Evolutionary conservation across 2,797 vertebrate species (phyloP).

Genomic region (Typhlichthys eigenmanni): DNA sequence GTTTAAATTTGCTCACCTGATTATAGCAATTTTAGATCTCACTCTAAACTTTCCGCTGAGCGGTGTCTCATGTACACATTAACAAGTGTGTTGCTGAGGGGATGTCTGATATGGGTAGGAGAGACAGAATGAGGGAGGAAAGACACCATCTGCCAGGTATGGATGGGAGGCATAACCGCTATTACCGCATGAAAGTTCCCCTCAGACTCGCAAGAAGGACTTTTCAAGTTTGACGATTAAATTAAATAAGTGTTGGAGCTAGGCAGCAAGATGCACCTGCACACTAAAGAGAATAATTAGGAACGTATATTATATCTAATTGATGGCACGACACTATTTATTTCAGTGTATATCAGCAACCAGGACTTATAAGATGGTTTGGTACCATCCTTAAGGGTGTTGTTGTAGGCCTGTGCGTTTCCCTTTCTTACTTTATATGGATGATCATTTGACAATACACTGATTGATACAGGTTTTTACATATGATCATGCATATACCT

Average conservation of each 20-base stretch:
- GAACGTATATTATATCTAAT: conserved; percentile 23
- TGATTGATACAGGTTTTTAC: too few species aligned
- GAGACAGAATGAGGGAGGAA: conserved; percentile 9
- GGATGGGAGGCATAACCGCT: conserved; percentile 49
- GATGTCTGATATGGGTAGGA: conserved; percentile 5
- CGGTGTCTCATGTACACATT: neutral
- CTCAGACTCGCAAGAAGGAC: conserved; percentile 23
- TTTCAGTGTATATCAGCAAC: conserved; percentile 13
- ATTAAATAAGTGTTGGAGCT: conserved; percentile 36
- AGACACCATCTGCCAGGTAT: conserved; percentile 38
- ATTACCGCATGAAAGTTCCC: conserved; percentile 51
- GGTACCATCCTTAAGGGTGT: conserved; percentile 34
- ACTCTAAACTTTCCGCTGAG: neutral
- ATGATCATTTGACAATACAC: too few species aligned
- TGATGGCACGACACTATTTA: conserved; percentile 1
- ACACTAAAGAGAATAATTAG: conserved; percentile 35
- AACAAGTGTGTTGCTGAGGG: too few species aligned
- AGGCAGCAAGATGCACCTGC: conserved; percentile 25
- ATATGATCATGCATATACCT: too few species aligned
- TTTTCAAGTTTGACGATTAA: conserved; percentile 39
- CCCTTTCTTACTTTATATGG: too few species aligned
- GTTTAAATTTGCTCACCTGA: neutral
- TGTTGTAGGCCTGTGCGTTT: too few species aligned
- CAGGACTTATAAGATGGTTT: conserved; percentile 19
- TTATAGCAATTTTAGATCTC: neutral